Percentiles rank a stretch among this genome's conserved stretches.
phyloP scores from a whole-genome alignment of 2,888 invertebrate genomes.

The Scelioninae gen. 1 region DNA sequence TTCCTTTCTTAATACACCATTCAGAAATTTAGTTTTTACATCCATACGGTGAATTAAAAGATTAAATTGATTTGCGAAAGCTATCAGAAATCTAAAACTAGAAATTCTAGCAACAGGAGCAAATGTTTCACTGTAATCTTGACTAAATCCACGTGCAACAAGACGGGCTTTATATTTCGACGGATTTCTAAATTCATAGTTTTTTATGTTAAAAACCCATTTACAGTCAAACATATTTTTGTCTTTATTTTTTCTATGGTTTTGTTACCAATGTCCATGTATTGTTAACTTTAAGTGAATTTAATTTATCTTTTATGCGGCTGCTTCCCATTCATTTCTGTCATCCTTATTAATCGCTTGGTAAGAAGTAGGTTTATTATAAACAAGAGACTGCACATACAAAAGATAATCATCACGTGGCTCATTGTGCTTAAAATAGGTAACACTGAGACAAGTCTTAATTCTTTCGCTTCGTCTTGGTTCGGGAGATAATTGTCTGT shows the following conservation, averaged over 20 bases:
- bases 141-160: no score
- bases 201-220: neutral
- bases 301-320: neutral
- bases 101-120: neutral
- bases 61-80: slow-evolving; percentile 1
- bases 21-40: slow-evolving; percentile 30
- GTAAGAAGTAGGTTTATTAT: neutral
- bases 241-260: no score
- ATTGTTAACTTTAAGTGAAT: neutral
- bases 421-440: neutral
- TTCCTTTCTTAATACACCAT: slow-evolving; percentile 17
- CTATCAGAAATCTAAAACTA: neutral
- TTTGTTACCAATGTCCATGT: neutral
- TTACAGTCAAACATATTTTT: neutral
- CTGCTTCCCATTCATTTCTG: neutral
- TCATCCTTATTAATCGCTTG: neutral
- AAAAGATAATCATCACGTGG: neutral
- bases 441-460: neutral
- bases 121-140: no score
- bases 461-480: neutral
- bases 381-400: slow-evolving; percentile 6
- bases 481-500: neutral
- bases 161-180: slow-evolving; percentile 29
- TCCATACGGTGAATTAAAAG: neutral
- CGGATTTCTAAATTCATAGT: slow-evolving; percentile 33